A percentile compares a stretch with the other conserved stretches of the same genome.
These are phyloP conservation scores for Psylliodes chrysocephalus DNA, from an alignment of 2,888 invertebrate species.

Conservation along the genomic window DNA sequence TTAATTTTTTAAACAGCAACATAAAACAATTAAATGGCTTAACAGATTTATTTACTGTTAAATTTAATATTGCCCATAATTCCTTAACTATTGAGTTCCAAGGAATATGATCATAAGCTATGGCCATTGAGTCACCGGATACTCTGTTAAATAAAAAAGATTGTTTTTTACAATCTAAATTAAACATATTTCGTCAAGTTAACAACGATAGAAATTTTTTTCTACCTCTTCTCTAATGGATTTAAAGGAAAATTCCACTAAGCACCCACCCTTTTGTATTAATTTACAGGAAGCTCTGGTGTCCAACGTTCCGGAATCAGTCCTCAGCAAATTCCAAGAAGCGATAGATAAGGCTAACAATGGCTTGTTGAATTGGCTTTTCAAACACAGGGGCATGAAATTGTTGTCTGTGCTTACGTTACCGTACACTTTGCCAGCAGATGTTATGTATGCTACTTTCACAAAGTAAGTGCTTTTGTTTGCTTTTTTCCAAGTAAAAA, in stretches of 20 bases:
- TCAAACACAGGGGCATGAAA: conserved; percentile 84
- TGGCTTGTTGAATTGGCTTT: conserved; percentile 90
- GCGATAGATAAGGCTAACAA: conserved; percentile 93
- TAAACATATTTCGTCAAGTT: too few species aligned
- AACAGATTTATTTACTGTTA: too few species aligned
- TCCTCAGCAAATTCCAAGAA: conserved; percentile 90
- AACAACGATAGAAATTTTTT: too few species aligned
- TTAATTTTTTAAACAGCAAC: too few species aligned
- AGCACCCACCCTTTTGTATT: conserved; percentile 17
- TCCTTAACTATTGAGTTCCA: too few species aligned
- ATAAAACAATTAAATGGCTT: too few species aligned
- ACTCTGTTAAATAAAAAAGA: too few species aligned
- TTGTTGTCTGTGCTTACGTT: conserved; percentile 82
- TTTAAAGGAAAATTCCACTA: background rate
- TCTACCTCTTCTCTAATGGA: too few species aligned
- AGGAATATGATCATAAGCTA: too few species aligned
- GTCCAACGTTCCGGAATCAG: conserved; percentile 89
- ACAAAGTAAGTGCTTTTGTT: conserved; percentile 78
- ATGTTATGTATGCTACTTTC: conserved; percentile 86
- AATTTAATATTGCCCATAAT: too few species aligned
- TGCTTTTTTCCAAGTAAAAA: conserved; percentile 2
- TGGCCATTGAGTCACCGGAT: too few species aligned
- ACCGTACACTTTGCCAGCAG: conserved; percentile 89
- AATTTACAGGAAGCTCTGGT: conserved; percentile 80
- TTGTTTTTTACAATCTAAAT: too few species aligned